phyloP scores from a whole-genome alignment of 2,113 vertebrate species.

The Protomyctophum bolini region DNA sequence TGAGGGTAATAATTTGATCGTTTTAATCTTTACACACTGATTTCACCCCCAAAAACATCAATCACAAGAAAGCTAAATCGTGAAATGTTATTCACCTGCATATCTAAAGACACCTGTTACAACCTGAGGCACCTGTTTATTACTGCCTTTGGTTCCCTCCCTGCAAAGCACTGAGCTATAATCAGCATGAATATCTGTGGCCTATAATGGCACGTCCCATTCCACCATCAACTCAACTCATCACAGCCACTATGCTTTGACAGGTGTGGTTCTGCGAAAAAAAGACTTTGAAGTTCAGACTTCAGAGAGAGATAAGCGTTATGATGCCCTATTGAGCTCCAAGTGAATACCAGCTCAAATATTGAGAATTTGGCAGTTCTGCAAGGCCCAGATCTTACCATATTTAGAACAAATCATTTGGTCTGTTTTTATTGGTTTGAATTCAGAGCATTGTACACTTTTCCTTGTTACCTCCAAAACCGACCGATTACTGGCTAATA shows the following conservation, averaged over 20 bases:
- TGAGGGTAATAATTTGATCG: background rate
- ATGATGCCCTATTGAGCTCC: background rate
- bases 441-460: no score
- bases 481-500: no score
- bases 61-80: no score
- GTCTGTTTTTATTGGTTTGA: background rate
- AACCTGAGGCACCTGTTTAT: slow-evolving; percentile 36
- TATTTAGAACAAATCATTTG: no score
- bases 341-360: background rate
- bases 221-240: slow-evolving; percentile 10
- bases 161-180: slow-evolving; percentile 13
- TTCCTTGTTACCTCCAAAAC: no score
- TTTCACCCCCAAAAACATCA: no score
- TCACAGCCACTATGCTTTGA: background rate
- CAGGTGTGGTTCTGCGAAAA: background rate
- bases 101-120: slow-evolving; percentile 43
- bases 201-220: slow-evolving; percentile 16
- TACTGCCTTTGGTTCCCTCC: background rate
- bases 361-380: background rate
- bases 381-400: background rate
- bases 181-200: slow-evolving; percentile 37
- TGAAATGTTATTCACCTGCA: background rate
- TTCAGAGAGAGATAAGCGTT: background rate
- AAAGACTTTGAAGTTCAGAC: slow-evolving; percentile 21
- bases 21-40: no score